Evolutionary conservation across 2,888 invertebrate species (phyloP).

Genomic region (Drosophila setosimentum): DNA sequence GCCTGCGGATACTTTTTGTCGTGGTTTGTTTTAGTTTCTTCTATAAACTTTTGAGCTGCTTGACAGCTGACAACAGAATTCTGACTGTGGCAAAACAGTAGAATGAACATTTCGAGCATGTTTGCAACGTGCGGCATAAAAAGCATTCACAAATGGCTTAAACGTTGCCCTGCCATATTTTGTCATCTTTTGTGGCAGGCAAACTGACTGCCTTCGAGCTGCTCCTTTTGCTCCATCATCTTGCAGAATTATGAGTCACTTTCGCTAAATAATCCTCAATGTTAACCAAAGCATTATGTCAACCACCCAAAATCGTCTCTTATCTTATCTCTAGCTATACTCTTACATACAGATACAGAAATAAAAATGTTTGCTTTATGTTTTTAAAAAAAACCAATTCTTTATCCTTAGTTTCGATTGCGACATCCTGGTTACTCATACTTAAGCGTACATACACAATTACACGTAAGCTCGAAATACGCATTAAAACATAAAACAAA

Average conservation of each 20-base stretch:
- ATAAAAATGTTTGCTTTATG: no score
- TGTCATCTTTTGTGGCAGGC: slow-evolving; percentile 49
- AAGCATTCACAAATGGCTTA: slow-evolving; percentile 55
- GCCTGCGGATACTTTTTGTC: slow-evolving; percentile 25
- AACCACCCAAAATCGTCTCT: not conserved
- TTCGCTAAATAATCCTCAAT: not conserved
- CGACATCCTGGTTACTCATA: not conserved
- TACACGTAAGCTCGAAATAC: slow-evolving; percentile 29
- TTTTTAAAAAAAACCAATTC: not conserved
- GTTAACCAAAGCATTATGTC: not conserved
- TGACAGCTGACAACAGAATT: slow-evolving; percentile 41
- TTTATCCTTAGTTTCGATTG: not conserved
- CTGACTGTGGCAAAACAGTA: slow-evolving; percentile 15
- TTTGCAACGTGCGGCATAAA: slow-evolving; percentile 37
- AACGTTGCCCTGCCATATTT: slow-evolving; percentile 51
- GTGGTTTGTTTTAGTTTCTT: slow-evolving; percentile 20
- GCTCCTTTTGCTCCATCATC: slow-evolving; percentile 1
- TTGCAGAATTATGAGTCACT: not conserved
- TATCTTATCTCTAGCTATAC: not conserved
- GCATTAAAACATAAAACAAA: slow-evolving; percentile 16
- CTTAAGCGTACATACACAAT: slow-evolving; percentile 17
- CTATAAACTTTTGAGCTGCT: slow-evolving; percentile 28
- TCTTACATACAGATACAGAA: no score
- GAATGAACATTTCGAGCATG: slow-evolving; percentile 31
- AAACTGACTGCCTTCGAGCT: slow-evolving; percentile 31